Base-by-base conservation (phyloP, 1,140 invertebrate species). In the Caerostris extrusa region DNA sequence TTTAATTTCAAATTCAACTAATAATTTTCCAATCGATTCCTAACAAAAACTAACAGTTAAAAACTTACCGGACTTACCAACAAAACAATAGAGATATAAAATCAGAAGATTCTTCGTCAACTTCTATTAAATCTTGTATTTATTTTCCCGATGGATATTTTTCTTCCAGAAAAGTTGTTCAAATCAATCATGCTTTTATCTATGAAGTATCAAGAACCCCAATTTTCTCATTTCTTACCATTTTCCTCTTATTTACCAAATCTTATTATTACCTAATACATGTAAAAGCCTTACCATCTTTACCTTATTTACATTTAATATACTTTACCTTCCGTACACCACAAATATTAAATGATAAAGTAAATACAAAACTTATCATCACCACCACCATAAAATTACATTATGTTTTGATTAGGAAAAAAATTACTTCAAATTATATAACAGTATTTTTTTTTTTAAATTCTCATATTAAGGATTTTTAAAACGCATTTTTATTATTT, bases 21-120 rank as follows among this genome's bases (percentile, higher is more conserved):
- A 34, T 34, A 34, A 34, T 34, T 34, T 34, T 0, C 34, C 34
- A 34, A 34, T 34, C 34, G 34, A 0, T 34, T 34, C 34, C 34
- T 34, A 34, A 34, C 34, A 34, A 34, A 1, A 34, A 56, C 83
- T 57, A 85, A 85, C 83, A 85, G 55, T 85, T 85, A 85, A 85
- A 85, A 85, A 94, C 93, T 94, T 94, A 94, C 93, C 93, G 56
- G 90, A 94, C 93, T 94, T 94, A 94, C 93, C 93, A 94, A 81
- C 57, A 50, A 89, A 93, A 93, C 50, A 19, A 82, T 6, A 17
- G 14, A 86, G n/a, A n/a, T 86, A 87, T 55, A 89, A 93, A 61
- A 69, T 64, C 53, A 67, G 82, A 83, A 50, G 90, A 60, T 53
- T 71, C 91, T 87, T 64, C 91, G 58, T 71, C 8, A 69, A 71